A percentile compares a stretch with the other conserved stretches of the same genome.
Conservation (phyloP, 2,113 vertebrate genomes). For the Alethe castanea region DNA sequence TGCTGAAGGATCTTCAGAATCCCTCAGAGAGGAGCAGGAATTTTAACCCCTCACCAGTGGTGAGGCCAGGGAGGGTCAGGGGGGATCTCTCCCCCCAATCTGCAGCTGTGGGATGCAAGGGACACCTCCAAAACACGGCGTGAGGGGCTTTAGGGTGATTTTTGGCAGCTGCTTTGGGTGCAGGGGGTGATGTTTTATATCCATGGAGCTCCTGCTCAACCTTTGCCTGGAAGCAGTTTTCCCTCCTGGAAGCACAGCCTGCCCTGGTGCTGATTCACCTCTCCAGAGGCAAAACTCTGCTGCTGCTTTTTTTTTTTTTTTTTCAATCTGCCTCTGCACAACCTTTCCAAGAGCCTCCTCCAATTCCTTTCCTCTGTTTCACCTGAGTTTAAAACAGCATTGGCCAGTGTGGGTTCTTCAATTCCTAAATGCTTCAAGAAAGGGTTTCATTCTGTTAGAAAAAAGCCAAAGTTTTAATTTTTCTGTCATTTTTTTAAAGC, state of each 20-base stretch:
- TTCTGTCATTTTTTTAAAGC: not conserved
- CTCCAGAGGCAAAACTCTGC: not conserved
- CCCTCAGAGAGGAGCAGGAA: not conserved
- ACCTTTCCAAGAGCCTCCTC: not conserved
- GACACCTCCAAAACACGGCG: not conserved
- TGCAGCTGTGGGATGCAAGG: not conserved
- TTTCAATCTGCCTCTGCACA: not conserved
- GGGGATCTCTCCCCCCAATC: not conserved
- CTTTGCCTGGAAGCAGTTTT: not conserved
- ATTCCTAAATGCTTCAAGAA: not conserved
- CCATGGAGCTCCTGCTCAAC: not conserved
- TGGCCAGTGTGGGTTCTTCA: not conserved
- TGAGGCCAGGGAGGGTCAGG: not conserved
- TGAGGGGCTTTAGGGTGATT: not conserved
- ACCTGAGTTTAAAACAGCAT: not conserved
- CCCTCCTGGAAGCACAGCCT: not conserved
- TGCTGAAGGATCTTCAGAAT: not conserved
- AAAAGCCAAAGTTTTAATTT: not conserved
- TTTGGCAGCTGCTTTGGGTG: not conserved
- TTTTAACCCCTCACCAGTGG: not conserved
- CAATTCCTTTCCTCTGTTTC: not conserved
- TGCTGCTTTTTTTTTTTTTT: not conserved
- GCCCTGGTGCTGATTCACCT: not conserved
- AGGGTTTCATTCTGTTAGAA: not conserved
- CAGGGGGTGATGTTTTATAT: too few relatives aligned